A percentile compares a stretch with the other conserved stretches of the same genome.
Conservation (phyloP, 2,888 invertebrate species). For the Eilema sororculum region DNA sequence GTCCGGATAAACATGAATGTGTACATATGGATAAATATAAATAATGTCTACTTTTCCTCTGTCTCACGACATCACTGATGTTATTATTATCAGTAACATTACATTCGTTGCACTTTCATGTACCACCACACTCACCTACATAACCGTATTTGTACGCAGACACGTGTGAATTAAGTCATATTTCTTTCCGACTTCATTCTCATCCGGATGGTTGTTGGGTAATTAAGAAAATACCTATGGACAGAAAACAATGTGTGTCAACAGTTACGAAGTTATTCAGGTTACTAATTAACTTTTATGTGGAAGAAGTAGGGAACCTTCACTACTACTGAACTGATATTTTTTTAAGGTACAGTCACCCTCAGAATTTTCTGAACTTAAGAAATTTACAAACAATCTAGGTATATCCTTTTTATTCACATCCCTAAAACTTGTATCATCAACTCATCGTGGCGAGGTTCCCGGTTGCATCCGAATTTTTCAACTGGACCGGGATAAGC, state of each 20-base stretch:
- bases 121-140: slow-evolving; percentile 29
- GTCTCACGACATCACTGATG: not conserved
- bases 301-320: not conserved
- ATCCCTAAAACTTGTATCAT: no score
- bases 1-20: no score
- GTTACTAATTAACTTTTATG: not conserved
- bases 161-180: slow-evolving; percentile 43
- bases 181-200: slow-evolving; percentile 37
- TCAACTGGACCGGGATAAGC: no score
- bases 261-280: slow-evolving; percentile 25
- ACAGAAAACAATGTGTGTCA: slow-evolving; percentile 30
- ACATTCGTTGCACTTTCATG: not conserved
- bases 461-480: no score
- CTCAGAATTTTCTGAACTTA: no score
- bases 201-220: slow-evolving; percentile 47
- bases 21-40: no score
- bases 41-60: not conserved
- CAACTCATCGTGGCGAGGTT: no score
- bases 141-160: slow-evolving; percentile 22
- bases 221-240: slow-evolving; percentile 44
- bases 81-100: not conserved
- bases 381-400: no score
- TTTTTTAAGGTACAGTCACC: not conserved
- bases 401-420: no score
- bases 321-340: not conserved